phyloP scores from a whole-genome alignment of 2,797 vertebrate species.

The Enteromius paludinosus region DNA sequence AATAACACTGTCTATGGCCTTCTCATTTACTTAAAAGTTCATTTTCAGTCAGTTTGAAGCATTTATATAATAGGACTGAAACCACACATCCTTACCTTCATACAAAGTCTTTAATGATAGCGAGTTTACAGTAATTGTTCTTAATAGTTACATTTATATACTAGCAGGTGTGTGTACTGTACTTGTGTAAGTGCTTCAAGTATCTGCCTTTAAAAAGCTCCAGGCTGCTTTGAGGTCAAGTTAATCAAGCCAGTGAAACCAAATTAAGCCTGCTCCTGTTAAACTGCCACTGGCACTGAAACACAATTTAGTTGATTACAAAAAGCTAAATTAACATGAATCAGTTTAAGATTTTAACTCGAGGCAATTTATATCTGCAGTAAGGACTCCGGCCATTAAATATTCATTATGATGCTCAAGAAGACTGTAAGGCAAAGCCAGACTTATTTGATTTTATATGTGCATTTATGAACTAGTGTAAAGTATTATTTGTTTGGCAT shows the following conservation, averaged over 20 bases:
- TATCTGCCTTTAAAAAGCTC: not conserved
- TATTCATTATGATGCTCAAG: not conserved
- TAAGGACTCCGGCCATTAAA: not conserved
- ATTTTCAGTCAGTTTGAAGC: not conserved
- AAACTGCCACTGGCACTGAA: not conserved
- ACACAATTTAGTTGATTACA: conserved; percentile 7
- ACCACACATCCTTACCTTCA: not conserved
- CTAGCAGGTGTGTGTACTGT: not conserved
- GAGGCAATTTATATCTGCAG: not conserved
- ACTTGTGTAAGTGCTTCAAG: not conserved
- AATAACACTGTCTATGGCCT: not conserved
- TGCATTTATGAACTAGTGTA: not conserved
- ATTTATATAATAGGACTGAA: not conserved
- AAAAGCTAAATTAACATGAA: conserved; percentile 13
- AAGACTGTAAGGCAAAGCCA: not conserved
- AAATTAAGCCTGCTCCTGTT: not conserved
- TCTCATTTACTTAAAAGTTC: not conserved
- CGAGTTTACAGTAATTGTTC: not conserved
- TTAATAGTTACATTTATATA: not conserved
- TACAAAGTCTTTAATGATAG: not conserved
- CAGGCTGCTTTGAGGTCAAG: not conserved
- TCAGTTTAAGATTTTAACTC: not conserved
- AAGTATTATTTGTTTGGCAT: not conserved
- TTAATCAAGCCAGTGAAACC: conserved; percentile 3
- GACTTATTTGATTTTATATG: not conserved